phyloP scores from a whole-genome alignment of 1,140 invertebrate genomes.

The Drosophila biarmipes region DNA sequence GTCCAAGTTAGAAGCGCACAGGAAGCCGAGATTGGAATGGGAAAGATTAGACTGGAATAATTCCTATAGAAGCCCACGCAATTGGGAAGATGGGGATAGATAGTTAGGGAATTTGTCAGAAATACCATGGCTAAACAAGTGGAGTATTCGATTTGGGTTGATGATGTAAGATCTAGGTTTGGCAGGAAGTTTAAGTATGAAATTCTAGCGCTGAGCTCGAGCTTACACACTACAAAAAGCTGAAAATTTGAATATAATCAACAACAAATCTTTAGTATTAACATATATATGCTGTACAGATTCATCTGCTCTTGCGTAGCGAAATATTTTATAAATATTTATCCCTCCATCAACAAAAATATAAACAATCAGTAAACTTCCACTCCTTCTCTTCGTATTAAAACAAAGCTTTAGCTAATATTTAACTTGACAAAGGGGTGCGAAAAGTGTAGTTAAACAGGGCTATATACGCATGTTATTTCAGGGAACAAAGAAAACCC shows the following conservation, averaged over 20 bases:
- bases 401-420: slow-evolving; percentile 8
- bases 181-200: background rate
- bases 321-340: background rate
- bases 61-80: slow-evolving; percentile 32
- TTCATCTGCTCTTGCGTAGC: no score
- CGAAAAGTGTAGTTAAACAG: slow-evolving; percentile 15
- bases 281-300: background rate
- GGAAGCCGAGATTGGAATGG: slow-evolving; percentile 46
- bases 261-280: background rate
- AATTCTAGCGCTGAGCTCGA: background rate
- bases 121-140: slow-evolving; percentile 15
- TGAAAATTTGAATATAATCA: no score
- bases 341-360: background rate
- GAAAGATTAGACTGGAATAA: slow-evolving; percentile 28
- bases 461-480: background rate
- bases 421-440: slow-evolving; percentile 17
- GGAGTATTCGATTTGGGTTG: background rate
- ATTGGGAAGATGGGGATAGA: slow-evolving; percentile 33
- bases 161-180: slow-evolving; percentile 33
- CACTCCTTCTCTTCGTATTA: background rate
- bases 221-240: background rate
- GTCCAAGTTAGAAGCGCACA: slow-evolving; percentile 50
- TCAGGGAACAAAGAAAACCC: no score
- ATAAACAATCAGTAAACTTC: slow-evolving; percentile 1
- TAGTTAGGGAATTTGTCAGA: slow-evolving; percentile 21